These are phyloP conservation scores for Cetoscarus ocellatus DNA, from an alignment of 2,797 vertebrate genomes.

Conservation along the genomic window DNA sequence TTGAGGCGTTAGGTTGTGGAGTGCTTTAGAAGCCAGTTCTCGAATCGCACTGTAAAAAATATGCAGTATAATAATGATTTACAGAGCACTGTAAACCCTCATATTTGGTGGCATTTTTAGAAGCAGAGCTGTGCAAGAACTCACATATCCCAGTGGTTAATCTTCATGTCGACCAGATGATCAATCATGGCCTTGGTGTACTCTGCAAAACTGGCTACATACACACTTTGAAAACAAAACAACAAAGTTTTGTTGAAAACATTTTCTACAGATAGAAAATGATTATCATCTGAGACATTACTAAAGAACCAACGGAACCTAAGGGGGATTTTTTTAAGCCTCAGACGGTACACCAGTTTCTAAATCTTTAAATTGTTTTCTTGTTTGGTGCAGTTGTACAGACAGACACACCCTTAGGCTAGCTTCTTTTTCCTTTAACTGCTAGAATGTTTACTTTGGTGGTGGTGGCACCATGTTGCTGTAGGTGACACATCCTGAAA, in stretches of 20 bases:
- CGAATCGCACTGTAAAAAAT: slow-evolving; percentile 86
- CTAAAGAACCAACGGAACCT: not conserved
- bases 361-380: not conserved
- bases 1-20: slow-evolving; percentile 90
- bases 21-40: slow-evolving; percentile 90
- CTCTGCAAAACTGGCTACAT: slow-evolving; percentile 92
- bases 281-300: not conserved
- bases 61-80: not conserved
- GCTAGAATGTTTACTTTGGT: slow-evolving; percentile 19
- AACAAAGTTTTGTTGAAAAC: not conserved
- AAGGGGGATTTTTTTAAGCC: not conserved
- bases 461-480: slow-evolving; percentile 17
- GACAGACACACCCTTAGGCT: slow-evolving; percentile 55
- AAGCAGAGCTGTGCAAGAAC: slow-evolving; percentile 32
- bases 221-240: slow-evolving; percentile 82
- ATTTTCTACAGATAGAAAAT: not conserved
- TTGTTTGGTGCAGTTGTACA: not conserved
- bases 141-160: slow-evolving; percentile 95
- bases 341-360: not conserved
- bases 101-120: not conserved
- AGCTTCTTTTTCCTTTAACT: slow-evolving; percentile 51
- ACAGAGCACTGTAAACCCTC: not conserved
- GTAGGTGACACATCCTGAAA: slow-evolving; percentile 42
- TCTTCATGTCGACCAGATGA: slow-evolving; percentile 91
- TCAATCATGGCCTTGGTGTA: slow-evolving; percentile 94